A percentile compares a stretch with the other conserved stretches of the same genome.
Conservation (phyloP, 1,140 invertebrate genomes). For the Drosophila subpulchrella region DNA sequence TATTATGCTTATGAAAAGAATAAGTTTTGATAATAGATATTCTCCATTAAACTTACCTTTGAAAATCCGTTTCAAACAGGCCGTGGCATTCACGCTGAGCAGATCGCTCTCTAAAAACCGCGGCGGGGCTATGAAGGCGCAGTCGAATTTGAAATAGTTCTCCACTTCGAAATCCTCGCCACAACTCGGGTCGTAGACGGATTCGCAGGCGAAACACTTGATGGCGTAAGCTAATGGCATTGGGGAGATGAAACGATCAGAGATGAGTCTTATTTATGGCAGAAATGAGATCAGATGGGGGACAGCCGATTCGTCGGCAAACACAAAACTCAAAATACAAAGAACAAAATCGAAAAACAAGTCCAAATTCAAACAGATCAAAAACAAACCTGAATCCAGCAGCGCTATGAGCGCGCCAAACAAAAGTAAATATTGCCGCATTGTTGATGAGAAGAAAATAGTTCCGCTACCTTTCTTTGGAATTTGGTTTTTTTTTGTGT, state of each 20-base stretch:
- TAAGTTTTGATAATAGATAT: background rate
- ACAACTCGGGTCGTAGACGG: conserved; percentile 67
- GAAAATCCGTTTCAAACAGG: conserved; percentile 72
- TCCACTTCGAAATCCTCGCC: conserved; percentile 74
- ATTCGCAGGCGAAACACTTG: conserved; percentile 77
- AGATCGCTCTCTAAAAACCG: conserved; percentile 66
- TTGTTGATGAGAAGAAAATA: conserved; percentile 39
- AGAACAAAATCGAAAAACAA: conserved; percentile 5
- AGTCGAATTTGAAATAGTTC: conserved; percentile 78
- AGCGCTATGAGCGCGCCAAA: conserved; percentile 50
- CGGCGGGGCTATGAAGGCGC: conserved; percentile 70
- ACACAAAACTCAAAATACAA: conserved; percentile 7
- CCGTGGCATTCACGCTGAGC: conserved; percentile 66
- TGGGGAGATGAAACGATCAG: conserved; percentile 46
- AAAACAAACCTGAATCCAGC: conserved; percentile 65
- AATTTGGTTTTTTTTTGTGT: background rate
- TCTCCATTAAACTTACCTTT: conserved; percentile 49
- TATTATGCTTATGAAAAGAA: too few species aligned
- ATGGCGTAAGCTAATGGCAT: conserved; percentile 78
- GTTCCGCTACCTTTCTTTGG: conserved; percentile 28
- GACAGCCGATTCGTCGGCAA: conserved; percentile 18
- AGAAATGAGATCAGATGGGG: conserved; percentile 32
- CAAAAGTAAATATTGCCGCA: conserved; percentile 73
- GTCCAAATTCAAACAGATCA: conserved; percentile 20
- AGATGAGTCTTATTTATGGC: conserved; percentile 38